Percentiles rank a stretch among this genome's conserved stretches.
These are phyloP conservation scores for Charadrius vociferus DNA, from an alignment of 2,113 vertebrate genomes.

Conservation along the genomic window DNA sequence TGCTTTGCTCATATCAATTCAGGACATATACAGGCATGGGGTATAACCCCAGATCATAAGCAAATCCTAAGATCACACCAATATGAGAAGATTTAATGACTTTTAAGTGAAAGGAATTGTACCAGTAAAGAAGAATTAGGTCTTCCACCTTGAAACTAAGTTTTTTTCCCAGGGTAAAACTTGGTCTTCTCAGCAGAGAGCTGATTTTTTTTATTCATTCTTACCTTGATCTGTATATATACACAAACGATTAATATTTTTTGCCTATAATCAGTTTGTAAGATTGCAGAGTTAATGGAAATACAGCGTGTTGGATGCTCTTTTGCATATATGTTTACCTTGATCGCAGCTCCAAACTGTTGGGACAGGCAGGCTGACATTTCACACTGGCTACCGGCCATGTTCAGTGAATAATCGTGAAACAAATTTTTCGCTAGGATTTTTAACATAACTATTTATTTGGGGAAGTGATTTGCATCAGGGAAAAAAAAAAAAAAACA, in stretches of 20 bases:
- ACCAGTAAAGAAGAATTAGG: not conserved
- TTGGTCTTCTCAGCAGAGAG: not conserved
- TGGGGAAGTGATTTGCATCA: slow-evolving; percentile 13
- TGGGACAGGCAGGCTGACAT: slow-evolving; percentile 31
- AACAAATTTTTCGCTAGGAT: slow-evolving; percentile 16
- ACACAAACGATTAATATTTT: not conserved
- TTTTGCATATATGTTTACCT: slow-evolving; percentile 9
- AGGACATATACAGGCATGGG: not conserved
- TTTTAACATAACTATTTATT: slow-evolving; percentile 50
- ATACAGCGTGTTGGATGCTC: not conserved
- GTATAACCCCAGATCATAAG: not conserved
- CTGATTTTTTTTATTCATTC: not conserved
- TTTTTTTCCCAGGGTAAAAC: not conserved
- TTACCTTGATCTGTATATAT: not conserved
- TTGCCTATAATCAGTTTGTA: not conserved
- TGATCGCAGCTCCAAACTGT: not conserved
- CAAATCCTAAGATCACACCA: not conserved
- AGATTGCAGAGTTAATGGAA: not conserved
- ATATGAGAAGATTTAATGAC: not conserved
- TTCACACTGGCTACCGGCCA: slow-evolving; percentile 25
- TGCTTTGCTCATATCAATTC: not conserved
- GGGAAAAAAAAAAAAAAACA: not conserved
- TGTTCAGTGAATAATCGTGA: not conserved
- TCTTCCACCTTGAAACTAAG: not conserved
- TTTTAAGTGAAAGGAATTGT: not conserved